Evolutionary conservation across 2,113 vertebrate species (phyloP).

Genomic region (Hippocampus guttulatus): DNA sequence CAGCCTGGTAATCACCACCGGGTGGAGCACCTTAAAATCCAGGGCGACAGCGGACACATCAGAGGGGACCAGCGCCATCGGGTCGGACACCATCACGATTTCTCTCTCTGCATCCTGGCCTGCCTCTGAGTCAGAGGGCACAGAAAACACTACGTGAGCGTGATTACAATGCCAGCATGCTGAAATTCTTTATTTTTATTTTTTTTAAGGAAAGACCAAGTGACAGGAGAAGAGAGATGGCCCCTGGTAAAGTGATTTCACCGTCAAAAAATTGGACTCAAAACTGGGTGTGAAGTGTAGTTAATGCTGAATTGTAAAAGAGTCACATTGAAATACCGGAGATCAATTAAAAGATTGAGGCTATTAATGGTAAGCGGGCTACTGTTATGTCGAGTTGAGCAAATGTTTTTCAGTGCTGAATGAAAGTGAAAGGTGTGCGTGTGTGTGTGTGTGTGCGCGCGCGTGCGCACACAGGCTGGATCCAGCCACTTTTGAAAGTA

Average conservation of each 20-base stretch:
- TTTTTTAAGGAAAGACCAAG: neutral
- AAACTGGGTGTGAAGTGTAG: neutral
- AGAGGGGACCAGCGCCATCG: conserved; percentile 64
- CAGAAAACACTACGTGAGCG: conserved; percentile 17
- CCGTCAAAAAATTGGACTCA: neutral
- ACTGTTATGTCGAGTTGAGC: conserved; percentile 9
- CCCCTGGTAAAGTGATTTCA: conserved; percentile 16
- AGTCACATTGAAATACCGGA: conserved; percentile 63
- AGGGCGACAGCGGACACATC: conserved; percentile 83
- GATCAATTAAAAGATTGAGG: conserved; percentile 67
- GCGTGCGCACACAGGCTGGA: neutral
- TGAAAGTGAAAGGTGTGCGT: neutral
- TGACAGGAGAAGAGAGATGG: neutral
- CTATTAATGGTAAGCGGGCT: conserved; percentile 41
- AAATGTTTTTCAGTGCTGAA: neutral
- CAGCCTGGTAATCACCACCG: conserved; percentile 89
- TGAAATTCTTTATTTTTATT: conserved; percentile 4
- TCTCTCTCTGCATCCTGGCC: conserved; percentile 80
- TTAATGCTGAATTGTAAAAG: conserved; percentile 66
- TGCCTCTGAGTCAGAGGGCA: conserved; percentile 29
- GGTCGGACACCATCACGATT: conserved; percentile 77
- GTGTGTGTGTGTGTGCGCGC: neutral
- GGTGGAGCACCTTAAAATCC: conserved; percentile 91
- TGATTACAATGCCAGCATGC: conserved; percentile 26
- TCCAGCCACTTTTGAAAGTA: neutral